Evolutionary conservation across 2,113 vertebrate genomes (phyloP).

Genomic region (Sylvicapra grimmia): DNA sequence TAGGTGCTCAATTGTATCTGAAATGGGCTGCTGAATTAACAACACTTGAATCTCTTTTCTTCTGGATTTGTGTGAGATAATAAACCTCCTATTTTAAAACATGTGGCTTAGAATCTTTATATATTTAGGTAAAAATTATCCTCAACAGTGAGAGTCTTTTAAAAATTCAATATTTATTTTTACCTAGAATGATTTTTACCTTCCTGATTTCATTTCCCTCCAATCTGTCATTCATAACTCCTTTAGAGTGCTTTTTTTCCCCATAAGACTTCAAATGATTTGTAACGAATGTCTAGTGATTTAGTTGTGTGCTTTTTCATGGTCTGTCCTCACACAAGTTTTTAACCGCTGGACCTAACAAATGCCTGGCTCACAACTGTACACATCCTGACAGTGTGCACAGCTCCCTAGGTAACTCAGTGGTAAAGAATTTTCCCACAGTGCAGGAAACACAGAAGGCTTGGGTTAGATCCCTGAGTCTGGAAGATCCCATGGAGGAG

Average conservation of each 20-base stretch:
- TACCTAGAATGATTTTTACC: neutral
- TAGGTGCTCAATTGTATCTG: neutral
- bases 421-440: neutral
- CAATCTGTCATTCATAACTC: neutral
- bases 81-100: neutral
- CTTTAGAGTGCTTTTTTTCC: neutral
- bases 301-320: neutral
- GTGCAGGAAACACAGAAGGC: neutral
- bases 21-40: neutral
- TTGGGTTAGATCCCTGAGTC: neutral
- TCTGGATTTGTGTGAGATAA: neutral
- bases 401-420: neutral
- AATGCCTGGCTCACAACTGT: neutral
- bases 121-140: neutral
- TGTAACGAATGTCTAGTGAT: neutral
- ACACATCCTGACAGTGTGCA: neutral
- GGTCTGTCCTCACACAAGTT: rapidly evolving
- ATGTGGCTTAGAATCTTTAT: neutral
- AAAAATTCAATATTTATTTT: neutral
- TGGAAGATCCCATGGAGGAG: neutral
- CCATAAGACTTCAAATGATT: neutral
- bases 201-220: neutral
- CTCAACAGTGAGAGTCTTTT: neutral
- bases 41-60: neutral
- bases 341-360: neutral